Base-by-base conservation (phyloP, 2,888 invertebrate genomes). In the Chrysolina americana region DNA sequence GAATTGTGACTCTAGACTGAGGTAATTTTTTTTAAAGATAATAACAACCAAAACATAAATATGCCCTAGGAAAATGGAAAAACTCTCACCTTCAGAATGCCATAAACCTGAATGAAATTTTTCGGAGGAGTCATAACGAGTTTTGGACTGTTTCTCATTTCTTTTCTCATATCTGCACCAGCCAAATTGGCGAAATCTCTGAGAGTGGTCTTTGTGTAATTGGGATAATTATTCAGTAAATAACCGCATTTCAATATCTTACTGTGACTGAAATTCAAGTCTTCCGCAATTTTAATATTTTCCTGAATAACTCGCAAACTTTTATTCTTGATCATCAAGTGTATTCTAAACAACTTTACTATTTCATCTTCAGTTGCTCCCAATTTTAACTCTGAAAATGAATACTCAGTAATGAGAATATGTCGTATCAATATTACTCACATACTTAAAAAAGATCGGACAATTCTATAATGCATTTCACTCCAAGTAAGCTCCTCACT, bases 111-210 rank as follows among this genome's bases (percentile, higher is more conserved):
- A 56, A 89, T 78, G 23, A 93, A 83, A 19, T 91, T 86, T 74
- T 89, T 89, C 74, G 91, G 90, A 65, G 91, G 89, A 68, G 91
- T 90, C 87, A 91, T 92, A 65, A 93, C 85, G 78, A 94, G 89
- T 78, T 91, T 92, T 13, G 94, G 94, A 81, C 91, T 90, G 21
- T 84, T 85, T 81, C 85, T 88, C 47, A 93, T 89, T 44, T 90
- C 90, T 15, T 90, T 89, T 71, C 87, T 87, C 64, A 93, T 89
- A 78, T 92, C 89, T 1, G 90, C 81, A 0, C 91, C 92, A 68
- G 89, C 91, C 47, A 93, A 85, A 0, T 86, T 87, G 1, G 88
- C 86, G 59, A 93, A 90, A 83, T 91, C 89, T 8, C 88, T 85
- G 2, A 94, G 81, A 50, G 93, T 90, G 15, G 89, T 87, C 73